A percentile compares a stretch with the other conserved stretches of the same genome.
phyloP scores from a whole-genome alignment of 1,140 invertebrate genomes.

The Pseudomyrmex flavicornis region DNA sequence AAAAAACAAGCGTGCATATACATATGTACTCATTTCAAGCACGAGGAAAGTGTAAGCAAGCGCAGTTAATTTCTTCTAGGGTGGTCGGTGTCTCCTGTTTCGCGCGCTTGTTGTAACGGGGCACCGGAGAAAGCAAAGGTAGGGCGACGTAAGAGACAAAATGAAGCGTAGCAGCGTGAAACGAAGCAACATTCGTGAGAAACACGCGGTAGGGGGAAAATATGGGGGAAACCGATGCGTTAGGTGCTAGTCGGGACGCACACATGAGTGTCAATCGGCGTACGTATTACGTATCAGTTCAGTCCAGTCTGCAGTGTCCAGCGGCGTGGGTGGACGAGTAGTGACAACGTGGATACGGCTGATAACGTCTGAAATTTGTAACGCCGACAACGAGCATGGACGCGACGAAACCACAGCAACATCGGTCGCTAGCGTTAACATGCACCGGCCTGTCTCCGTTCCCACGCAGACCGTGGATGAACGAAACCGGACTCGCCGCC shows the following conservation, averaged over 20 bases:
- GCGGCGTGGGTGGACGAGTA: background rate
- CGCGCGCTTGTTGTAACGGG: background rate
- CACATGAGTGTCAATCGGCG: slow-evolving; percentile 60
- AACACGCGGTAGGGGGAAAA: slow-evolving; percentile 59
- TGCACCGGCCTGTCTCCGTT: slow-evolving; percentile 82
- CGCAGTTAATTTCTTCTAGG: slow-evolving; percentile 22
- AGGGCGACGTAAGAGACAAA: background rate
- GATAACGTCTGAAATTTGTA: background rate
- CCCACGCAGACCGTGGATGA: slow-evolving; percentile 90
- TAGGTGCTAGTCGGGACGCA: slow-evolving; percentile 43
- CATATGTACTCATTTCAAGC: background rate
- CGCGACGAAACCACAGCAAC: slow-evolving; percentile 43
- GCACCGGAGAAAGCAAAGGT: too few relatives aligned
- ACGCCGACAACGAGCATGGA: slow-evolving; percentile 60
- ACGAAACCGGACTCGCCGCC: slow-evolving; percentile 88
- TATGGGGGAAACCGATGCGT: slow-evolving; percentile 46
- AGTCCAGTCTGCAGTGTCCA: slow-evolving; percentile 49
- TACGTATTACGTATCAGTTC: background rate
- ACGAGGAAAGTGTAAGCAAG: slow-evolving; percentile 38
- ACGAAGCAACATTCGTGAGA: background rate
- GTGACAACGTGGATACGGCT: background rate
- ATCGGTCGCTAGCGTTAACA: slow-evolving; percentile 80
- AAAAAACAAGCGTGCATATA: too few relatives aligned
- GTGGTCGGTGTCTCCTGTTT: too few relatives aligned
- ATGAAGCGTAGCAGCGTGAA: background rate